phyloP scores from a whole-genome alignment of 2,113 vertebrate species.

The Pachycephala philippinensis region DNA sequence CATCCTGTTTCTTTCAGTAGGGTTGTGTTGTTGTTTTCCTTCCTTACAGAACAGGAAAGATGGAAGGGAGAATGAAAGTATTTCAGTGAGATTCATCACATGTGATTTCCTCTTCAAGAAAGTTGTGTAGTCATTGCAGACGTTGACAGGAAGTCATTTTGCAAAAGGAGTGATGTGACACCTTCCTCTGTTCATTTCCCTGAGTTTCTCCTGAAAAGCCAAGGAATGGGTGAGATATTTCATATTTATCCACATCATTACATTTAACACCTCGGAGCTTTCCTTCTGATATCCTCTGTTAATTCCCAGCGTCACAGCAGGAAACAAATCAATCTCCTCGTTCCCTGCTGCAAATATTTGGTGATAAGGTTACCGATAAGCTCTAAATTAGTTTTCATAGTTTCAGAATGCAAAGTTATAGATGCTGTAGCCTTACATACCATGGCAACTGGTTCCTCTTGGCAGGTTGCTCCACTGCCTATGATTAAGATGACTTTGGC shows the following conservation, averaged over 20 bases:
- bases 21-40: background rate
- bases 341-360: slow-evolving; percentile 4
- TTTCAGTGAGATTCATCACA: background rate
- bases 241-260: background rate
- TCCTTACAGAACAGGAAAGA: background rate
- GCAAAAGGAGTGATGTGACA: background rate
- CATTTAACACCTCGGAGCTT: background rate
- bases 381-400: background rate
- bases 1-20: background rate
- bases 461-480: background rate
- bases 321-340: background rate
- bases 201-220: background rate
- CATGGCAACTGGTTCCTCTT: background rate
- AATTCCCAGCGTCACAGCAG: background rate
- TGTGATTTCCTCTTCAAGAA: background rate
- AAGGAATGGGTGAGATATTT: background rate
- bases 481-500: background rate
- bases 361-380: background rate
- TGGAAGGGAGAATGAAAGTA: background rate
- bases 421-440: background rate
- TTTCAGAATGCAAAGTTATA: background rate
- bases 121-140: background rate
- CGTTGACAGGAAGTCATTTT: background rate
- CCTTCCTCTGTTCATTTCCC: background rate
- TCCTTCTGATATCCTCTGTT: slow-evolving; percentile 15